Evolutionary conservation across 2,888 invertebrate genomes (phyloP).

Genomic region (Arenicola marina): DNA sequence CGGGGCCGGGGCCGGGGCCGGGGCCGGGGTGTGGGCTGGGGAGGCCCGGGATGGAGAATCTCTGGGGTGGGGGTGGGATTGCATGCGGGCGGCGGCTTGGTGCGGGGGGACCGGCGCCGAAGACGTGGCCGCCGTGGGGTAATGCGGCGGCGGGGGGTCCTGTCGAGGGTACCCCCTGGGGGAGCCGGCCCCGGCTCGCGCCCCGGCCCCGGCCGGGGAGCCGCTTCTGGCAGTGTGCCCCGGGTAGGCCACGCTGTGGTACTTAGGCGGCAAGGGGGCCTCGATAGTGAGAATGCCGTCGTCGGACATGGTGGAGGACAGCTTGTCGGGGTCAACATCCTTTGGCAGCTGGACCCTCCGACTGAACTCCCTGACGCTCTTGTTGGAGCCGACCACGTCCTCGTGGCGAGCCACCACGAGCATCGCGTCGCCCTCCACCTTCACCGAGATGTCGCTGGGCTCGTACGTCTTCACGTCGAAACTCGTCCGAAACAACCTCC

Average conservation of each 20-base stretch:
- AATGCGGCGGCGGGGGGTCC: background rate
- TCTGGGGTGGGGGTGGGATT: background rate
- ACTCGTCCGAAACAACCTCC: slow-evolving; percentile 29
- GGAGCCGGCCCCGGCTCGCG: background rate
- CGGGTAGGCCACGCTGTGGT: slow-evolving; percentile 11
- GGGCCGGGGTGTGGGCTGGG: background rate
- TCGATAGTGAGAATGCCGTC: slow-evolving; percentile 29
- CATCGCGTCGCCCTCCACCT: slow-evolving; percentile 20
- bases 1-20: slow-evolving; percentile 3
- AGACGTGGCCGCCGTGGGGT: background rate
- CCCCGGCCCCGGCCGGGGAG: background rate
- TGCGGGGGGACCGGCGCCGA: background rate
- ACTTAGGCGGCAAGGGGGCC: slow-evolving; percentile 28
- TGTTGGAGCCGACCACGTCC: slow-evolving; percentile 12
- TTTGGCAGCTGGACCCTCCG: slow-evolving; percentile 24
- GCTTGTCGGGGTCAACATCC: slow-evolving; percentile 27
- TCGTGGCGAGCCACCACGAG: slow-evolving; percentile 22
- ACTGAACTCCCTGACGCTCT: slow-evolving; percentile 21
- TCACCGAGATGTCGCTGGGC: slow-evolving; percentile 23
- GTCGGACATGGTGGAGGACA: slow-evolving; percentile 24
- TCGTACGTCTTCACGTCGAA: slow-evolving; percentile 32
- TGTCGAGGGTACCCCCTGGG: background rate
- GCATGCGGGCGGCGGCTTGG: background rate
- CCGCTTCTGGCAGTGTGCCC: background rate
- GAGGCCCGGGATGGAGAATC: background rate